These are phyloP conservation scores for Eulemur rufifrons DNA, from an alignment of 2,113 vertebrate genomes.

Conservation along the genomic window DNA sequence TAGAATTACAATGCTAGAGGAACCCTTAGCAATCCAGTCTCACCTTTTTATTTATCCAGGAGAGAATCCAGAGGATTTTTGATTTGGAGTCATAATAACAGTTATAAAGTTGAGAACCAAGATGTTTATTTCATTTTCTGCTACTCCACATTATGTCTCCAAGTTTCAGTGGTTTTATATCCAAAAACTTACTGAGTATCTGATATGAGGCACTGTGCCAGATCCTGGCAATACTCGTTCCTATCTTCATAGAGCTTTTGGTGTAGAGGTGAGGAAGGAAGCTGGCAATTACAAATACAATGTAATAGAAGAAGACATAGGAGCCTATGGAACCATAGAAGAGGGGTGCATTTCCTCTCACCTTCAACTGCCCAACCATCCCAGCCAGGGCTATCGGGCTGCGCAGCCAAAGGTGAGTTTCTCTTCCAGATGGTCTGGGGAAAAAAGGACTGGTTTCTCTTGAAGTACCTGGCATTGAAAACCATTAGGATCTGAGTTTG, in stretches of 20 bases:
- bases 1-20: neutral
- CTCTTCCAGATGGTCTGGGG: neutral
- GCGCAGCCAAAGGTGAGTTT: neutral
- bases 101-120: slow-evolving; percentile 30
- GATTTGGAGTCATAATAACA: neutral
- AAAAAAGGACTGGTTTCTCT: neutral
- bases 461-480: slow-evolving; percentile 17
- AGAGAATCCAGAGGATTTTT: neutral
- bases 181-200: neutral
- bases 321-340: neutral
- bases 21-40: neutral
- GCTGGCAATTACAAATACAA: neutral
- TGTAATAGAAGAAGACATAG: neutral
- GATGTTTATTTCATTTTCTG: neutral
- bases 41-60: neutral
- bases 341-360: neutral
- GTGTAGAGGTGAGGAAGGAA: neutral
- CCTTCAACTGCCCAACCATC: neutral
- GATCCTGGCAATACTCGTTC: neutral
- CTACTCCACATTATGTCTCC: neutral
- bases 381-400: neutral
- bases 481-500: neutral
- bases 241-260: neutral
- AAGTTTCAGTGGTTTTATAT: neutral
- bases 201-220: neutral